phyloP scores from a whole-genome alignment of 2,888 invertebrate species.

The Cacoxenus indagator region DNA sequence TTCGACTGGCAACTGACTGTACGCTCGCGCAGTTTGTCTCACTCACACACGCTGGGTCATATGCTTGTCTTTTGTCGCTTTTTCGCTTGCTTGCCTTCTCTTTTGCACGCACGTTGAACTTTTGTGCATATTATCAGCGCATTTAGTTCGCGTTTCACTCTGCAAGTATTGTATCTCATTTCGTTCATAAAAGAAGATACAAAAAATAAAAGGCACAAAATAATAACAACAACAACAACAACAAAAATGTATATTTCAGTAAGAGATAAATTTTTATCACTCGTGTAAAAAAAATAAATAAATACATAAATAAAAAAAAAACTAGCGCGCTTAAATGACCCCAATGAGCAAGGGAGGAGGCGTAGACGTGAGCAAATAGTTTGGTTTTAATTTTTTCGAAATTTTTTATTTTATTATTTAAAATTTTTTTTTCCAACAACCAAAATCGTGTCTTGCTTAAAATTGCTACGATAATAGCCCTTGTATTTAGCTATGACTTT shows the following conservation, averaged over 20 bases:
- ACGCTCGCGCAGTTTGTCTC: slow-evolving; percentile 4
- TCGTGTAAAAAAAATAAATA: slow-evolving; percentile 25
- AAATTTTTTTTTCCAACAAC: no score
- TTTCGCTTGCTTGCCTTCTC: slow-evolving; percentile 28
- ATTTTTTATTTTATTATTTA: background rate
- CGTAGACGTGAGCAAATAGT: background rate
- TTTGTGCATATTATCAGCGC: slow-evolving; percentile 22
- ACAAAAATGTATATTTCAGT: slow-evolving; percentile 46
- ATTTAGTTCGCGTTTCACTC: slow-evolving; percentile 15
- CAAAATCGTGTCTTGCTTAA: no score
- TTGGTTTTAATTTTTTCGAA: background rate
- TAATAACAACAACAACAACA: slow-evolving; percentile 34
- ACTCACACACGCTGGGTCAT: slow-evolving; percentile 42
- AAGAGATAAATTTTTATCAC: slow-evolving; percentile 60
- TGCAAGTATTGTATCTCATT: slow-evolving; percentile 8
- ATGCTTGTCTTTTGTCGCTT: slow-evolving; percentile 21
- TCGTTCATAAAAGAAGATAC: slow-evolving; percentile 31
- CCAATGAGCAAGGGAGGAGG: no score
- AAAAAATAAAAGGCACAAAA: slow-evolving; percentile 4
- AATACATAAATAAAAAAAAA: slow-evolving; percentile 11
- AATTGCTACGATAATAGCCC: no score
- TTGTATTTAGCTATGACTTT: no score
- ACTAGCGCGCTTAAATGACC: background rate
- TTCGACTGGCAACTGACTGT: slow-evolving; percentile 31
- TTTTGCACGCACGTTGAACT: slow-evolving; percentile 29